These are phyloP conservation scores for Diorhabda carinulata DNA, from an alignment of 1,140 invertebrate genomes.

Conservation along the genomic window DNA sequence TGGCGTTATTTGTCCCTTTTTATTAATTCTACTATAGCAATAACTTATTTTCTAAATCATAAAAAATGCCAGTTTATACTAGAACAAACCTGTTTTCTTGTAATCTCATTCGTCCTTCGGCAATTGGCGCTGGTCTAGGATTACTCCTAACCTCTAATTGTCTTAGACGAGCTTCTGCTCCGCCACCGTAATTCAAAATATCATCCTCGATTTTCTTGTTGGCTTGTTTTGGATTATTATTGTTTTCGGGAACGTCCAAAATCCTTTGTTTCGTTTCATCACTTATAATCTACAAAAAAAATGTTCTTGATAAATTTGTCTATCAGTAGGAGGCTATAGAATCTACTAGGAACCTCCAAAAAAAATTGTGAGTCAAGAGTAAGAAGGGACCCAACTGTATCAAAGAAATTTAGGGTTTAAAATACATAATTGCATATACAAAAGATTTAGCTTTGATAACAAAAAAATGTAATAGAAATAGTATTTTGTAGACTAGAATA, in stretches of 20 bases:
- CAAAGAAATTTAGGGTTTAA: too few species aligned
- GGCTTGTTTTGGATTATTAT: constrained; percentile 7
- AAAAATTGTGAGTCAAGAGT: too few species aligned
- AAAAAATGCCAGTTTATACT: neutral
- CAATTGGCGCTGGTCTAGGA: constrained; percentile 47
- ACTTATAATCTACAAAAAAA: constrained; percentile 15
- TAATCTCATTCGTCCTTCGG: constrained; percentile 54
- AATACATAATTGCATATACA: too few species aligned
- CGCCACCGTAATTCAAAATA: constrained; percentile 48
- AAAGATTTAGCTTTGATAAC: too few species aligned
- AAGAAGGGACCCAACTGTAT: too few species aligned
- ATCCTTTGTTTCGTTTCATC: constrained; percentile 24
- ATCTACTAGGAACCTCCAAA: too few species aligned
- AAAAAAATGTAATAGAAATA: too few species aligned
- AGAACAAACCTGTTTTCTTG: constrained; percentile 47
- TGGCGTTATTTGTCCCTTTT: too few species aligned
- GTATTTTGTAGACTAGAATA: constrained; percentile 31
- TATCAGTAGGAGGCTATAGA: too few species aligned
- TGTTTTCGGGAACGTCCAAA: constrained; percentile 18
- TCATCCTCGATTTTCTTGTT: constrained; percentile 10
- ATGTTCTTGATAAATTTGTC: too few species aligned
- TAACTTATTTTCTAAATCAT: neutral
- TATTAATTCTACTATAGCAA: too few species aligned
- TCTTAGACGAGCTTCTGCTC: constrained; percentile 57
- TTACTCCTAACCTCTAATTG: constrained; percentile 46